Percentiles rank a stretch among this genome's conserved stretches.
phyloP scores from a whole-genome alignment of 2,113 vertebrate genomes.

The Pterocles gutturalis region DNA sequence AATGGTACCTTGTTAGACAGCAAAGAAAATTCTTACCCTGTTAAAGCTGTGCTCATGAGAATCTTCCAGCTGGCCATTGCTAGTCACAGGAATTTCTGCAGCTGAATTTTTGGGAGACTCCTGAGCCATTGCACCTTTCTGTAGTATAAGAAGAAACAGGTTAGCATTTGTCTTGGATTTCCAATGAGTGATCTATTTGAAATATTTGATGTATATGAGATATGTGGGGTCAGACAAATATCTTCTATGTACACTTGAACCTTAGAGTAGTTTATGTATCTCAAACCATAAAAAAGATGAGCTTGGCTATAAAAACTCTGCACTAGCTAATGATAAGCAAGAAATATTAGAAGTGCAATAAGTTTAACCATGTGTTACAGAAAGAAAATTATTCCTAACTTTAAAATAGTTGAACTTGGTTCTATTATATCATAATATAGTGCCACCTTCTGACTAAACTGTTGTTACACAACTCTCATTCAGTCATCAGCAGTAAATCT shows the following conservation, averaged over 20 bases:
- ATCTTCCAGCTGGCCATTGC: slow-evolving; percentile 91
- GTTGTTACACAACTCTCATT: background rate
- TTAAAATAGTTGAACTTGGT: background rate
- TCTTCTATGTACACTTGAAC: background rate
- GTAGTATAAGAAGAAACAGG: background rate
- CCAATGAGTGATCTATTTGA: background rate
- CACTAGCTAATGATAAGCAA: background rate
- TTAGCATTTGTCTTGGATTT: background rate
- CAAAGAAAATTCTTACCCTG: slow-evolving; percentile 78
- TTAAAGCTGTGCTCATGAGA: slow-evolving; percentile 83
- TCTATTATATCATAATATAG: background rate
- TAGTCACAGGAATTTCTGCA: slow-evolving; percentile 95
- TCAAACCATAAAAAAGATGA: background rate
- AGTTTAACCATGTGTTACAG: background rate
- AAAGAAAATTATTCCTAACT: background rate
- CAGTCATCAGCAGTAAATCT: background rate
- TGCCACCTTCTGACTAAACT: slow-evolving; percentile 37
- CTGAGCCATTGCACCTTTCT: slow-evolving; percentile 89
- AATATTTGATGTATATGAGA: background rate
- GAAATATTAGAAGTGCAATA: background rate
- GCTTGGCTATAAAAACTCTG: background rate
- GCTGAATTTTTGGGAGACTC: slow-evolving; percentile 89
- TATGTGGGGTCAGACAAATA: background rate
- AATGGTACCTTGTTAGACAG: background rate
- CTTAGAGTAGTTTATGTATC: background rate